A percentile compares a stretch with the other conserved stretches of the same genome.
These are phyloP conservation scores for Pseudomyrmex pallidus DNA, from an alignment of 1,140 invertebrate species.

Conservation along the genomic window DNA sequence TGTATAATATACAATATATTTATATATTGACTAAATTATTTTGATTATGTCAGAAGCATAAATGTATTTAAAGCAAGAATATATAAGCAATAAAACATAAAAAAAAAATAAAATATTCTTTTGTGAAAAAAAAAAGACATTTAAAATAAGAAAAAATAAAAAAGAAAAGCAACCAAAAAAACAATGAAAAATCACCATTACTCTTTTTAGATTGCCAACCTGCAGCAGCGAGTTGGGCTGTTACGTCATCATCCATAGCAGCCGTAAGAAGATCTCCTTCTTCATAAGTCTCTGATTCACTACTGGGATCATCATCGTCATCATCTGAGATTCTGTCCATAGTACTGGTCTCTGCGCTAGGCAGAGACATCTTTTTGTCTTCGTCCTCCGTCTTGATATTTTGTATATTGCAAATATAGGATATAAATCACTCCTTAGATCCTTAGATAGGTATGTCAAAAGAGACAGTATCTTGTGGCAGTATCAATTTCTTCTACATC, in stretches of 20 bases:
- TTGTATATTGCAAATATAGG: constrained; percentile 58
- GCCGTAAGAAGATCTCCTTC: constrained; percentile 91
- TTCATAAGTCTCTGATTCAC: constrained; percentile 91
- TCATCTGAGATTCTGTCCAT: constrained; percentile 88
- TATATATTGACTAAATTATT: too few relatives aligned
- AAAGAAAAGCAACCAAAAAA: constrained; percentile 83
- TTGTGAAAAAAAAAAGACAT: constrained; percentile 67
- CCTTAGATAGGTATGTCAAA: constrained; percentile 45
- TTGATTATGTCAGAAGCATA: constrained; percentile 20
- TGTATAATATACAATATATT: too few relatives aligned
- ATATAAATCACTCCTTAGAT: constrained; percentile 33
- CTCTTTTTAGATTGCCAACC: constrained; percentile 88
- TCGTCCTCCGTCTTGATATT: constrained; percentile 60
- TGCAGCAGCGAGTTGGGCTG: constrained; percentile 97
- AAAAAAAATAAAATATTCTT: too few relatives aligned
- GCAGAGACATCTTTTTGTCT: constrained; percentile 77
- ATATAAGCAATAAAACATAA: constrained; percentile 66
- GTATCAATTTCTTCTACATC: constrained; percentile 70
- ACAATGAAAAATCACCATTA: constrained; percentile 86
- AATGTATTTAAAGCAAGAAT: constrained; percentile 65
- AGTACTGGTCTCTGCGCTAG: constrained; percentile 77
- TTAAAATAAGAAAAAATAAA: constrained; percentile 69
- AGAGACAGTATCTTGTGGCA: background rate
- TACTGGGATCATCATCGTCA: constrained; percentile 91
- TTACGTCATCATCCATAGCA: constrained; percentile 96